These are phyloP conservation scores for Chelonia mydas DNA, from an alignment of 2,797 vertebrate species.

Conservation along the genomic window DNA sequence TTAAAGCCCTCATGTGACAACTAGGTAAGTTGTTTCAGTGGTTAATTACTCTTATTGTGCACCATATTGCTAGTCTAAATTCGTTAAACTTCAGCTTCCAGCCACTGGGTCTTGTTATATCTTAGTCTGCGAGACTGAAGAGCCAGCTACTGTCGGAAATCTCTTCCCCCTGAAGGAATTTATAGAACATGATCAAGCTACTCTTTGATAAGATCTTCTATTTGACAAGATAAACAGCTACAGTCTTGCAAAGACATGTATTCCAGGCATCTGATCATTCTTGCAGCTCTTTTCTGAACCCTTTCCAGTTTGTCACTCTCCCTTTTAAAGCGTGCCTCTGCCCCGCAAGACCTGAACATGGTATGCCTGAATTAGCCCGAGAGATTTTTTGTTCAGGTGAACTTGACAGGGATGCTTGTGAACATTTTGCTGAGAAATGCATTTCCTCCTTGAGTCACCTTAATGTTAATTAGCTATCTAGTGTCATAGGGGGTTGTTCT, in stretches of 20 bases:
- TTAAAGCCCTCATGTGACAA: background rate
- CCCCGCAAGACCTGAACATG: background rate
- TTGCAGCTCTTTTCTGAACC: background rate
- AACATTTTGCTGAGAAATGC: background rate
- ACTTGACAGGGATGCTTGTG: background rate
- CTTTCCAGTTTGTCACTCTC: background rate
- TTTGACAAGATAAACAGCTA: slow-evolving; percentile 17
- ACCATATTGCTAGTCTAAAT: background rate
- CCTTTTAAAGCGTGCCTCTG: background rate
- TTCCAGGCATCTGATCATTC: background rate
- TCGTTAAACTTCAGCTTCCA: background rate
- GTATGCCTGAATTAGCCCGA: background rate
- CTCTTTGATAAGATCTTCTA: slow-evolving; percentile 28
- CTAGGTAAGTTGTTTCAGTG: background rate
- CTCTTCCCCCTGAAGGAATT: background rate
- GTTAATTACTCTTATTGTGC: background rate
- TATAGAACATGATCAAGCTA: slow-evolving; percentile 1
- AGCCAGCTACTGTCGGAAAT: background rate
- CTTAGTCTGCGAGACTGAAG: background rate
- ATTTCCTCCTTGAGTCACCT: background rate
- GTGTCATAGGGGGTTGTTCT: background rate
- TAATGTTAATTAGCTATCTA: background rate
- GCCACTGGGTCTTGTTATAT: background rate
- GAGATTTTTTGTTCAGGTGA: background rate
- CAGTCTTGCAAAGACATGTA: background rate